phyloP scores from a whole-genome alignment of 2,797 vertebrate genomes.

The Sebastes vulpes region DNA sequence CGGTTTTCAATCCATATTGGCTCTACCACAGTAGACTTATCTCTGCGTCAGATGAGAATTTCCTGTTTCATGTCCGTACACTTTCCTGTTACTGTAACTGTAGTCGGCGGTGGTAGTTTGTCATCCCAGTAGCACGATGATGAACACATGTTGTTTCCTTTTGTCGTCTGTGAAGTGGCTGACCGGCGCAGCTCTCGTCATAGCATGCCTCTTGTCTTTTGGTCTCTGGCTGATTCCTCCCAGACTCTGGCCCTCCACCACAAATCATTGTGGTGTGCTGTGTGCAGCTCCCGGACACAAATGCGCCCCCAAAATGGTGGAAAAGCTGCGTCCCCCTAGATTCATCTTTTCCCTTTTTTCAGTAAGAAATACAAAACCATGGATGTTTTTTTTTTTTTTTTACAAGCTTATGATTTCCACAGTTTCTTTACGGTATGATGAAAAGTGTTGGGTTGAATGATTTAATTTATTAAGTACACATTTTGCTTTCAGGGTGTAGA shows the following conservation, averaged over 20 bases:
- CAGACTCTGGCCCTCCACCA: conserved; percentile 44
- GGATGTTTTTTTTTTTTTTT: neutral
- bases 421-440: conserved; percentile 4
- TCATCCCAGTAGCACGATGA: conserved; percentile 43
- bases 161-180: conserved; percentile 48
- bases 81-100: conserved; percentile 33
- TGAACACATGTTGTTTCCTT: conserved; percentile 57
- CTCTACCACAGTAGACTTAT: neutral
- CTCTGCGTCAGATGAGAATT: conserved; percentile 21
- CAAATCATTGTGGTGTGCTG: conserved; percentile 51
- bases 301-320: conserved; percentile 24
- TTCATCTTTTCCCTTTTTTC: conserved; percentile 24
- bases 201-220: conserved; percentile 47
- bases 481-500: conserved; percentile 41
- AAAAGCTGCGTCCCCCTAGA: neutral
- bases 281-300: conserved; percentile 36
- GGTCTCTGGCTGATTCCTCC: conserved; percentile 52
- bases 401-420: conserved; percentile 29
- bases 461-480: conserved; percentile 61
- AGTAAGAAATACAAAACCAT: conserved; percentile 33
- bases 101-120: conserved; percentile 17
- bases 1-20: neutral
- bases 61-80: conserved; percentile 33
- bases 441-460: conserved; percentile 33
- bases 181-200: conserved; percentile 35